A percentile compares a stretch with the other conserved stretches of the same genome.
These are phyloP conservation scores for Calycopis cecrops DNA, from an alignment of 1,140 invertebrate genomes.

Conservation along the genomic window DNA sequence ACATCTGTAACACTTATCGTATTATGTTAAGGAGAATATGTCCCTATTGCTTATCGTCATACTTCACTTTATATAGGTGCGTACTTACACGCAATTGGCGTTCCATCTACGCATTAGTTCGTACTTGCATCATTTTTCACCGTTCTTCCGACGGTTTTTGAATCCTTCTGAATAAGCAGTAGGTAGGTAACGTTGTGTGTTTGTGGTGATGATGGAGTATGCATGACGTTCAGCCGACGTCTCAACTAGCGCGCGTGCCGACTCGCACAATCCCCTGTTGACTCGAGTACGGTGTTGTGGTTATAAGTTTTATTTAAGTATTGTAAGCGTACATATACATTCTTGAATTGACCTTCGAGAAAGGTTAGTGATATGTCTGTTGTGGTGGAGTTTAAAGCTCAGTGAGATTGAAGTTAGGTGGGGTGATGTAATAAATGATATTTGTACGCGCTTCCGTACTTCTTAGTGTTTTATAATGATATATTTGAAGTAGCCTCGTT, in stretches of 20 bases:
- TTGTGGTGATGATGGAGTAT: background rate
- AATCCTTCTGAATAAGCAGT: no score
- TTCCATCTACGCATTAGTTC: no score
- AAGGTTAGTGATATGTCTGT: conserved; percentile 73
- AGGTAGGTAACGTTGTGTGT: no score
- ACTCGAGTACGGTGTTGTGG: conserved; percentile 10
- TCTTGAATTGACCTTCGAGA: conserved; percentile 71
- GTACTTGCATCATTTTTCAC: no score
- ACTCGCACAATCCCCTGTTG: conserved; percentile 6
- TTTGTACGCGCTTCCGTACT: conserved; percentile 9
- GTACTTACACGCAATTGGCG: no score
- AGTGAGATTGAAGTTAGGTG: conserved; percentile 28
- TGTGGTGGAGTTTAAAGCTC: conserved; percentile 53
- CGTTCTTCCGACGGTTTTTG: no score
- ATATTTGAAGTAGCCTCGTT: conserved; percentile 4
- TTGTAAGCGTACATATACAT: conserved; percentile 71
- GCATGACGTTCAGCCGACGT: background rate
- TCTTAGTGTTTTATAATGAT: conserved; percentile 8
- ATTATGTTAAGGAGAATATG: no score
- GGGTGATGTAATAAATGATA: conserved; percentile 6
- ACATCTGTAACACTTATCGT: background rate
- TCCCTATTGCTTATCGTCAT: no score
- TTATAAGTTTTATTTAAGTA: conserved; percentile 55
- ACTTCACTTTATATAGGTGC: no score
- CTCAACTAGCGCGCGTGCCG: conserved; percentile 20